These are phyloP conservation scores for Scyliorhinus canicula DNA, from an alignment of 2,797 vertebrate genomes.

Conservation along the genomic window DNA sequence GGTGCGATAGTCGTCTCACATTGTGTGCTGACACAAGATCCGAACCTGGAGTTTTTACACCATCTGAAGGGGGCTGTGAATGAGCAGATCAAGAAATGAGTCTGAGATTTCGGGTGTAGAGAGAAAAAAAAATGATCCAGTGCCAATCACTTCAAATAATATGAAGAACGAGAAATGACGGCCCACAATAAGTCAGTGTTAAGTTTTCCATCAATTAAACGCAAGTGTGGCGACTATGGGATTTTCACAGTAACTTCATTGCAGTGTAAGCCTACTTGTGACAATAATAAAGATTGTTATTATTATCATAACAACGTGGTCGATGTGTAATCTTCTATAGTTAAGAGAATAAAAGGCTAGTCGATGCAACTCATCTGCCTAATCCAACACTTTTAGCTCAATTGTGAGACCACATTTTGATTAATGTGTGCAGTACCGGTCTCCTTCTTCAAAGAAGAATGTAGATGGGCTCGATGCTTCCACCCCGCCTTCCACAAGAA, in stretches of 20 bases:
- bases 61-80: not conserved
- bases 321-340: not conserved
- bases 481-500: too few relatives aligned
- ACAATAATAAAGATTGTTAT: too few relatives aligned
- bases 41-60: not conserved
- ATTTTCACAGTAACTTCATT: too few relatives aligned
- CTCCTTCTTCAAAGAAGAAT: too few relatives aligned
- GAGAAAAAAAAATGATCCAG: not conserved
- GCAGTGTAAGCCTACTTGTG: too few relatives aligned
- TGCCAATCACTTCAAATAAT: not conserved
- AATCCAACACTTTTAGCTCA: not conserved
- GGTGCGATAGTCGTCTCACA: not conserved
- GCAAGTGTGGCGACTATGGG: too few relatives aligned
- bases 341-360: not conserved
- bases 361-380: not conserved
- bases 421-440: too few relatives aligned
- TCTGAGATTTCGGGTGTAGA: too few relatives aligned
- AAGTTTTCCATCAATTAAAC: not conserved
- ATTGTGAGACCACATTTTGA: not conserved
- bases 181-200: not conserved
- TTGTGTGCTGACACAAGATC: not conserved
- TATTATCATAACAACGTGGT: too few relatives aligned
- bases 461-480: too few relatives aligned
- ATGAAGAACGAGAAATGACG: not conserved
- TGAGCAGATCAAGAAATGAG: not conserved